These are phyloP conservation scores for Chaenocephalus aceratus DNA, from an alignment of 2,113 vertebrate genomes.

Conservation along the genomic window DNA sequence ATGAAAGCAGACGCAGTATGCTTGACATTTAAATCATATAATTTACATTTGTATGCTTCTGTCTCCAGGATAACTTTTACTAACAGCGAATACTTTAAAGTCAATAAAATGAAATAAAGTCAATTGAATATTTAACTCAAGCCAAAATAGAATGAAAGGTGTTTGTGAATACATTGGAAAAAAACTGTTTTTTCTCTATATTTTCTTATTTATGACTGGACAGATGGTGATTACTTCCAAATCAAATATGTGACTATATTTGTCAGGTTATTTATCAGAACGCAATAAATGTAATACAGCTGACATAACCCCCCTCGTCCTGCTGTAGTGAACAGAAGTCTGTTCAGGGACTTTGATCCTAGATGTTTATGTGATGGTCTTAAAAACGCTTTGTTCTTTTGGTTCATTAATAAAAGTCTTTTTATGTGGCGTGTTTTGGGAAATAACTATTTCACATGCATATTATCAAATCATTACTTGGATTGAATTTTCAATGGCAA, in stretches of 20 bases:
- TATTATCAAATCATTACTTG: background rate
- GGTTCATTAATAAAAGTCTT: slow-evolving; percentile 37
- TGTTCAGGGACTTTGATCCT: background rate
- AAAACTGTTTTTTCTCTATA: too few species aligned
- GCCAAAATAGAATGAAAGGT: too few species aligned
- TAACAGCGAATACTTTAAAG: background rate
- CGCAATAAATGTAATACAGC: background rate
- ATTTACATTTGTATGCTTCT: background rate
- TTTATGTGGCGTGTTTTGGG: background rate
- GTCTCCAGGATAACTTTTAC: background rate
- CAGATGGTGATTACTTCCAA: background rate
- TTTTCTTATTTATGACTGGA: background rate
- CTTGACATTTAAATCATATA: background rate
- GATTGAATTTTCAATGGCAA: background rate
- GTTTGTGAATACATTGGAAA: too few species aligned
- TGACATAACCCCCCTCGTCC: background rate
- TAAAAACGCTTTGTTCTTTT: background rate
- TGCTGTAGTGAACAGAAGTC: background rate
- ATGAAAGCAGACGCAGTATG: background rate
- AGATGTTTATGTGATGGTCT: background rate
- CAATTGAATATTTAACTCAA: too few species aligned
- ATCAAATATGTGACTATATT: too few species aligned
- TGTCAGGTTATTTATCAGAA: background rate
- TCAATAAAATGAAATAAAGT: too few species aligned
- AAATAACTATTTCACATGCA: background rate